Base-by-base conservation (phyloP, 1,140 invertebrate genomes). In the Aphelenchoides besseyi region DNA sequence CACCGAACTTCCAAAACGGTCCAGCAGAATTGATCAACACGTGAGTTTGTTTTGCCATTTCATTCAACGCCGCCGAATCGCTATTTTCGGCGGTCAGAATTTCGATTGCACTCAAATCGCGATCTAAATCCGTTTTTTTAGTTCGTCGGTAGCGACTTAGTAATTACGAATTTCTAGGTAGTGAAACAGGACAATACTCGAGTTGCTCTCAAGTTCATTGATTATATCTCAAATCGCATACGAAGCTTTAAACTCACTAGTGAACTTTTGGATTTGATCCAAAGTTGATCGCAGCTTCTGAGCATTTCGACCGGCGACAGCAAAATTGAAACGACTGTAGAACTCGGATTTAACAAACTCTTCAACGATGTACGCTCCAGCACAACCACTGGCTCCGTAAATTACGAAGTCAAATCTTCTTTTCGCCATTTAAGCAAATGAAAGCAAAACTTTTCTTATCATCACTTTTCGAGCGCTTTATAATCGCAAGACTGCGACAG, bases 351-450 rank as follows among this genome's bases (percentile, higher is more conserved):
- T 85, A 0, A 87, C 87, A 12, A 90, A 86, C 84, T 90, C 87
- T 77, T 88, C 87, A 0, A 91, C 88, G 2, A 90, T 89, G 86
- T 89, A 89, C 84, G 90, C 89, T 0, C 92, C 92, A 5, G 92
- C 94, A 80, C 90, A 93, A 26, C 92, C 92, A 18, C 89, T 90
- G 2, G 91, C 92, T 54, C 92, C 92, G 79, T 91, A 91, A 74
- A 92, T 88, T 1, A 92, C 83, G 1, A 91, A 78, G 85, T 92
- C 90, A 67, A 90, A 87, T 1, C 16, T 33, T 18, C 63, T 26
- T 23, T 12, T 28, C 55, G 29, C 29, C 29, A 18, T 23, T 59
- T 2, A 1, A 59, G 12, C 55, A 18, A 59, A 59, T 41, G n/a
- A n/a, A n/a, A n/a, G n/a, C n/a, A n/a, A n/a, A n/a, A n/a, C n/a